These are phyloP conservation scores for Orgyia antiqua DNA, from an alignment of 2,888 invertebrate species.

Conservation along the genomic window DNA sequence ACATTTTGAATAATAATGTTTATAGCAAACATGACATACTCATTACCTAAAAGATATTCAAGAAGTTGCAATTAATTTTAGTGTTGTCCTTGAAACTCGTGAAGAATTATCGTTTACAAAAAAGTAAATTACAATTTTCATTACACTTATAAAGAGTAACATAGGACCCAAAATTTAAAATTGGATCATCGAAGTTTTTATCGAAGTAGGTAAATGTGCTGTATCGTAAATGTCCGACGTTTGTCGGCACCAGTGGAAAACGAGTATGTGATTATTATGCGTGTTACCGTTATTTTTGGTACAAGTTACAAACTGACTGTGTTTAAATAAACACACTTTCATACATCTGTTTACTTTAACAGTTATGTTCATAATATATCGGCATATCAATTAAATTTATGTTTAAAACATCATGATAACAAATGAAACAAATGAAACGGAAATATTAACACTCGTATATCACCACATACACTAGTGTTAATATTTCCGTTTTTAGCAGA, in stretches of 20 bases:
- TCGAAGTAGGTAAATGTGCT: conserved; percentile 1
- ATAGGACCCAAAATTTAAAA: conserved; percentile 9
- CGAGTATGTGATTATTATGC: conserved; percentile 27
- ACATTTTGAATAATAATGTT: conserved; percentile 2
- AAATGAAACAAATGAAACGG: no score
- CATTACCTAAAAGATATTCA: conserved; percentile 1
- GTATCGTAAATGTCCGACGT: conserved; percentile 34
- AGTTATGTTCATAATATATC: no score
- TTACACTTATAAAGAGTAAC: conserved; percentile 4
- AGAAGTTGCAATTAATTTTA: background rate
- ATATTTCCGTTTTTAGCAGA: no score
- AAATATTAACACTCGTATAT: no score
- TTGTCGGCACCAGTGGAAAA: conserved; percentile 35
- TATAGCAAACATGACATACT: conserved; percentile 1
- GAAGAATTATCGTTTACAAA: conserved; percentile 20
- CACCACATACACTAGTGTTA: no score
- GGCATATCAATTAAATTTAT: no score
- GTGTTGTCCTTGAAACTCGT: conserved; percentile 13
- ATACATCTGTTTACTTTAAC: no score
- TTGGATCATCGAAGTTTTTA: conserved; percentile 12
- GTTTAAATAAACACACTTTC: no score
- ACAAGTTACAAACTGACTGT: conserved; percentile 22
- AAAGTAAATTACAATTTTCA: background rate
- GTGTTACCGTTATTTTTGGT: conserved; percentile 42
- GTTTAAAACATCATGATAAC: no score